Base-by-base conservation (phyloP, 2,888 invertebrate genomes). In the Scotopteryx bipunctaria region DNA sequence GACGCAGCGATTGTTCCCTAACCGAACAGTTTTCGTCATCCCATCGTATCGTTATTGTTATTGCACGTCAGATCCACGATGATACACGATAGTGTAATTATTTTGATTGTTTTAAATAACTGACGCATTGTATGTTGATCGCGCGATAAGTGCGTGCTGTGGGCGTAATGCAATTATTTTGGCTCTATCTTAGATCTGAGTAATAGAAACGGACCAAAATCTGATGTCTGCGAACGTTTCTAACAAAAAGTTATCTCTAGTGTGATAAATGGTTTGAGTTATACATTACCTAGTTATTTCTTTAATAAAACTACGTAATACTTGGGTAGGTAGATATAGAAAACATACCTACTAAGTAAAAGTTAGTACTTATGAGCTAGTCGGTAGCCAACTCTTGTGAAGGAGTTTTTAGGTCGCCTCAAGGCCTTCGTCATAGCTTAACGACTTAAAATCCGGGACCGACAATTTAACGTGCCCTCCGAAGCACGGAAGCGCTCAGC, bases 1-100 rank as follows among this genome's bases (percentile, higher is more conserved):
- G 69, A 68, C 72, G 72, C 62, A 69, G 69, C 78, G 78, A 85
- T 86, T 86, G 86, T 87, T 85, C 75, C 69, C 70, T 66, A 60
- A 67, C 68, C 67, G 66, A 65, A 61, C 69, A 61, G 74, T 77
- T 83, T 86, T 86, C 87, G 81, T 84, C 86, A 86, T 81, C 66
- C 83, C 86, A 86, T 81, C 66, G 66, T 49, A 42, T 37, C 45
- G 46, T 71, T 69, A 72, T 70, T 71, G 73, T 71, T 69, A 69
- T 67, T 61, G 65, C 66, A 72, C 67, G 61, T 53, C 36, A 45
- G 71, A 73, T 73, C 55, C 50, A 72, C 74, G 59, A 36, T 36
- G 33, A 64, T 61, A 68, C 63, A 64, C 65, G 67, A 69, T 69
- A 67, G 64, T 67, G 64, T 72, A 72, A 73, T 72, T 72, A 72